These are phyloP conservation scores for Philotrypesis tridentata DNA, from an alignment of 1,140 invertebrate species.

Conservation along the genomic window DNA sequence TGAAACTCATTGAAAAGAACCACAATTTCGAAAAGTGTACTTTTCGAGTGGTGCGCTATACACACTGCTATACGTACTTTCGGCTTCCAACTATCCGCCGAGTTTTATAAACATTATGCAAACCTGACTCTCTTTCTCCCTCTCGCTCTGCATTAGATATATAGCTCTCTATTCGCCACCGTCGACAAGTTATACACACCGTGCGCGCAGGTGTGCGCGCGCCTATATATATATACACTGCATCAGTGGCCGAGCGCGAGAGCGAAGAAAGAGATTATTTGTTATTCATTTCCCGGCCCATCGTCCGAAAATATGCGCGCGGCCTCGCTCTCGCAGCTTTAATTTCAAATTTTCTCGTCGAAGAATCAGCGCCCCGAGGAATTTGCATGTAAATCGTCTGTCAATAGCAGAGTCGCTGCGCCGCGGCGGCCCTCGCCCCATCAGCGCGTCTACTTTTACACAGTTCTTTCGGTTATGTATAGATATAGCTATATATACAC, in stretches of 20 bases:
- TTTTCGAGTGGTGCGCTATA: constrained; percentile 15
- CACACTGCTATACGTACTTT: constrained; percentile 7
- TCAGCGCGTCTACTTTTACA: not conserved
- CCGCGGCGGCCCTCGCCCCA: not conserved
- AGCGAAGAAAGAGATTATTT: constrained; percentile 37
- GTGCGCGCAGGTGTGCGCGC: too few species aligned
- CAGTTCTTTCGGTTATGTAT: not conserved
- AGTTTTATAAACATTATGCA: constrained; percentile 51
- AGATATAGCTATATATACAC: constrained; percentile 5
- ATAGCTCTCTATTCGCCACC: too few species aligned
- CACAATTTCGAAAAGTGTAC: constrained; percentile 50
- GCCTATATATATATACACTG: too few species aligned
- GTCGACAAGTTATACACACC: too few species aligned
- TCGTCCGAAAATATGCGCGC: constrained; percentile 21
- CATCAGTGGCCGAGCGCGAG: too few species aligned
- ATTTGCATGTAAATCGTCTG: constrained; percentile 52
- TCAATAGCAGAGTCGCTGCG: constrained; percentile 45
- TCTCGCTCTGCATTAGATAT: too few species aligned
- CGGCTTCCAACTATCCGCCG: constrained; percentile 37
- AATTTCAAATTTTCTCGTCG: constrained; percentile 48
- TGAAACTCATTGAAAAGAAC: constrained; percentile 52
- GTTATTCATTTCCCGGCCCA: constrained; percentile 45
- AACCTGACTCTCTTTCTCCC: constrained; percentile 23
- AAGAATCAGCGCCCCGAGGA: constrained; percentile 38
- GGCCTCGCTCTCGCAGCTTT: constrained; percentile 13